Base-by-base conservation (phyloP, 2,113 vertebrate species). In the Hassar affinis region DNA sequence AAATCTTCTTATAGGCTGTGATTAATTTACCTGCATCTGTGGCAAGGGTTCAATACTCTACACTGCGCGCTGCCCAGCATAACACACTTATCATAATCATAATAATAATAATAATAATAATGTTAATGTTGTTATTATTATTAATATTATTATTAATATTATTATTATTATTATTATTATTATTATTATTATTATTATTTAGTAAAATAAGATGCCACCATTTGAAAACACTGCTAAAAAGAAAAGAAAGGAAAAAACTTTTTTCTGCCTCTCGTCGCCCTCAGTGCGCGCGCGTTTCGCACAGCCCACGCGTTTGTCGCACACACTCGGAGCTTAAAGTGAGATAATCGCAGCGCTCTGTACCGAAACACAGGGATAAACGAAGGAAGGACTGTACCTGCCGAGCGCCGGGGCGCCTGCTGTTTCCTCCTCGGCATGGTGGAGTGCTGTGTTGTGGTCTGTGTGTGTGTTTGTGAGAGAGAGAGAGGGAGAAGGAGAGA, bases 401-500 rank as follows among this genome's bases (percentile, higher is more conserved):
- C 92, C 92, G 97, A 96, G 95, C 97, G 97, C 95, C 97, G 94
- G 89, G 97, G 97, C 95, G 97, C 97, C 91, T 99, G 95, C 96
- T 99, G 97, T 95, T 99, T 99, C 95, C 97, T 97, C 95, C 97
- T 94, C 95, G 97, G 97, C 97, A 98, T 98, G 94, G 92, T 95
- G 88, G 90, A 89, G 88, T 30, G 78, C 68, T 62, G 57, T 62
- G 57, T 47, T 80, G 84, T 88, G 83, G 90, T 89, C 15, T 47
- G 57, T 30, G 35, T 11, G 56, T 33, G 54, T 30, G 33, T 45
- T 20, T 45, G 76, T 59, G 76, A 59, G 76, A 45, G 76, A 59
- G 54, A 9, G 77, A 30, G 77, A 30, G 77, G 0, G 45, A 17
- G 45, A 17, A 12, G 15, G 42, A 38, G 59, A 25, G n/a, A 42